Percentiles rank a stretch among this genome's conserved stretches.
phyloP scores from a whole-genome alignment of 2,797 vertebrate genomes.

The Darevskia mixta region DNA sequence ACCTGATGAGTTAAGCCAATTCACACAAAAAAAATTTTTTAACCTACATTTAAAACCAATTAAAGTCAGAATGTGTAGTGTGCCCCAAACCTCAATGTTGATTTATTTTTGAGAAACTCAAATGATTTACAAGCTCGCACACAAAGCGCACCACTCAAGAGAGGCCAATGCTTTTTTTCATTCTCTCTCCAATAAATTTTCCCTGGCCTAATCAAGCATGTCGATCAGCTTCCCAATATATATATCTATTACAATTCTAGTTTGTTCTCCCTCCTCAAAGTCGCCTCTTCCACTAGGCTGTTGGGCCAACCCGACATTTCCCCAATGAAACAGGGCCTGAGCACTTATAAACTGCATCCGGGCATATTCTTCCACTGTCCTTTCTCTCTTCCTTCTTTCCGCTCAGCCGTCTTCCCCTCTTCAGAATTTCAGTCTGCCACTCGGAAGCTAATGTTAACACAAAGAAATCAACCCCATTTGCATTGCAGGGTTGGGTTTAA shows the following conservation, averaged over 20 bases:
- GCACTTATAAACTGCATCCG: not conserved
- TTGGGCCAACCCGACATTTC: not conserved
- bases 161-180: not conserved
- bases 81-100: not conserved
- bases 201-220: not conserved
- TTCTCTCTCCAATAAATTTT: not conserved
- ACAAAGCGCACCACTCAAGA: not conserved
- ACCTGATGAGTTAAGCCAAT: not conserved
- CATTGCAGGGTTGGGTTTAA: constrained; percentile 57
- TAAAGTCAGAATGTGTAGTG: too few relatives aligned
- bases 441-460: not conserved
- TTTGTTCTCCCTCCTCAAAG: not conserved
- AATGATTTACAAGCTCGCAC: not conserved
- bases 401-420: not conserved
- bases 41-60: not conserved
- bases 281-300: not conserved
- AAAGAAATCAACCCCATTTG: constrained; percentile 48
- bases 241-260: not conserved
- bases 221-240: not conserved
- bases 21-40: not conserved
- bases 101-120: not conserved
- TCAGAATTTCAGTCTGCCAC: not conserved
- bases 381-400: not conserved
- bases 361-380: not conserved
- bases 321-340: not conserved